These are phyloP conservation scores for Euproctis similis DNA, from an alignment of 2,888 invertebrate species.

Conservation along the genomic window DNA sequence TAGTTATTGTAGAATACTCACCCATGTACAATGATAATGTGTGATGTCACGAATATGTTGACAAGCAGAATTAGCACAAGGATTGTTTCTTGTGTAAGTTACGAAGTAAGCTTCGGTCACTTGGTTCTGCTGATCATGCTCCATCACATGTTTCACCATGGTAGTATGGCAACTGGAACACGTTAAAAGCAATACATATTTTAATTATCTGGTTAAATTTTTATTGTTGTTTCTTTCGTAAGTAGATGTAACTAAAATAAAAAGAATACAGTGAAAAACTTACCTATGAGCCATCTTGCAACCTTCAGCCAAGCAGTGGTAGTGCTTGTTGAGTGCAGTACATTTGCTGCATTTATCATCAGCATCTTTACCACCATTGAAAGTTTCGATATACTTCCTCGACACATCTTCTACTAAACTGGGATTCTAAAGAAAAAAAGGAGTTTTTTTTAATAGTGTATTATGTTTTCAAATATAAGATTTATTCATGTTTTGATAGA, in stretches of 20 bases:
- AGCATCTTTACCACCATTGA: slow-evolving; percentile 65
- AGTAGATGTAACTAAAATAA: too few species aligned
- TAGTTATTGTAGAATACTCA: too few species aligned
- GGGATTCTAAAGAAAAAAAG: slow-evolving; percentile 72
- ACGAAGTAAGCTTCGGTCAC: slow-evolving; percentile 87
- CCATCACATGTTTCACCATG: slow-evolving; percentile 89
- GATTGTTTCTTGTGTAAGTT: slow-evolving; percentile 78
- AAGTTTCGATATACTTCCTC: slow-evolving; percentile 68
- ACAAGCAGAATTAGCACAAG: slow-evolving; percentile 80
- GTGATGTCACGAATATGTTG: slow-evolving; percentile 85
- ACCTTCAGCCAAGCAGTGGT: slow-evolving; percentile 87
- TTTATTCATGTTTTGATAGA: too few species aligned
- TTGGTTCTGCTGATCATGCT: slow-evolving; percentile 91
- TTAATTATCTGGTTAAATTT: too few species aligned
- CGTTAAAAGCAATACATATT: too few species aligned
- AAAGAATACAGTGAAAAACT: slow-evolving; percentile 8
- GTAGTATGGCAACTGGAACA: slow-evolving; percentile 78
- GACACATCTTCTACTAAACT: slow-evolving; percentile 75
- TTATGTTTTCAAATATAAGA: too few species aligned
- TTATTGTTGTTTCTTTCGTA: background rate
- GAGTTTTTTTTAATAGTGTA: too few species aligned
- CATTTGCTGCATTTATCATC: slow-evolving; percentile 73
- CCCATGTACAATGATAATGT: slow-evolving; percentile 94
- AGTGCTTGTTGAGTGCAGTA: slow-evolving; percentile 86
- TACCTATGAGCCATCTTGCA: slow-evolving; percentile 84